Evolutionary conservation across 2,113 vertebrate genomes (phyloP), one percentile per base, ranked within the genome.

Genomic region (Delphinus delphis): DNA sequence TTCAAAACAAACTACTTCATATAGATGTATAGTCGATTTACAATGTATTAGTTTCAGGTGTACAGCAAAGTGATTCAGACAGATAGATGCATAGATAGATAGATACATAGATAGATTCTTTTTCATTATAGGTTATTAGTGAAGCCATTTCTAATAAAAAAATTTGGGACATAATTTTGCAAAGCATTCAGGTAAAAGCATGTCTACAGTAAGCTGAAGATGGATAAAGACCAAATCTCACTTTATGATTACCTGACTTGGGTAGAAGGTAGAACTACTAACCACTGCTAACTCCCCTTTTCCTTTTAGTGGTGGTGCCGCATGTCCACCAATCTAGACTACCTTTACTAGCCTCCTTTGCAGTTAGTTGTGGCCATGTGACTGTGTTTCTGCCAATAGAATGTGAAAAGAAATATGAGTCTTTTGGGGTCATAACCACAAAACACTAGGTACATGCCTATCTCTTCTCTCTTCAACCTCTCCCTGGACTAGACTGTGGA

Each of bases 241-340:
- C 81, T 65, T 76, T 76, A 9, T 68, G 41, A 70, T 87, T 33
- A 53, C 2, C 50, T 82, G 33, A 62, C 26, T 76, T 62, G 17
- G 38, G 47, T 74, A n/a, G 83, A 36, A 74, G 3, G 13, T 28
- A 28, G 11, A 68, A 47, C 38, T 31, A 47, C 47, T 58, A 33
- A 4, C 8, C n/a, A 5, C 5, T 9, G 6, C 28, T 55, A 20
- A n/a, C 2, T 38, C 20, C 8, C 4, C 41, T n/a, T n/a, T 58
- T 44, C 13, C 38, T 53, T 58, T 41, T 13, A 58, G 10, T 58
- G 21, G 4, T 74, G 36, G 7, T 26, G 21, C 11, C 3, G 31
- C 13, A 23, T 38, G 65, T 8, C 25, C 60, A 4, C 33, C 26
- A 17, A 25, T 8, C 26, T 20, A 23, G 9, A 20, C 53, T 31